phyloP scores from a whole-genome alignment of 2,113 vertebrate genomes.

The Grus americana region DNA sequence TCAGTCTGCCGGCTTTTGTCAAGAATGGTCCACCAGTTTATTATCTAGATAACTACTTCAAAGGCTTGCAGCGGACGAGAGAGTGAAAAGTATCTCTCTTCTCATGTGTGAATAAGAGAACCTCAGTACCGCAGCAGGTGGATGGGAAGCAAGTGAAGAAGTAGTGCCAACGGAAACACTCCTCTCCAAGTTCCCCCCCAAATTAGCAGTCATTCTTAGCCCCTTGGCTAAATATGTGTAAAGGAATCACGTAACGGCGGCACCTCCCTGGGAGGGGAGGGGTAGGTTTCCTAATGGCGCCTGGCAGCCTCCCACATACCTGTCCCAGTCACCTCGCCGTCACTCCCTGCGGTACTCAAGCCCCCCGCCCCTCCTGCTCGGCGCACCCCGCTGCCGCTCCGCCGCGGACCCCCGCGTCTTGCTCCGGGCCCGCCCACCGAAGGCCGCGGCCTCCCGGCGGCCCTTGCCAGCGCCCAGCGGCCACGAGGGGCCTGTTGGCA shows the following conservation, averaged over 20 bases:
- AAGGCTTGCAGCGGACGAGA: neutral
- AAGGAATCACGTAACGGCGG: neutral
- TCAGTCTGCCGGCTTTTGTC: neutral
- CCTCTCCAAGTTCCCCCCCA: neutral
- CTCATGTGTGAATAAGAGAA: neutral
- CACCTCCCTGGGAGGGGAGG: no score
- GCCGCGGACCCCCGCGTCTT: neutral
- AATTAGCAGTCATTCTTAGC: neutral
- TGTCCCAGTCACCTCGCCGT: no score
- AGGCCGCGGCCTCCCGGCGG: rapidly evolving
- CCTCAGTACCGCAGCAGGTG: rapidly evolving
- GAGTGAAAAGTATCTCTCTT: neutral
- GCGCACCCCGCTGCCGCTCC: rapidly evolving
- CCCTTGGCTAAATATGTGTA: neutral
- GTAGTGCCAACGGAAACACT: neutral
- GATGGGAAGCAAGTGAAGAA: neutral
- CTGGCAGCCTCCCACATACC: neutral
- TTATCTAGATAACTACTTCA: neutral
- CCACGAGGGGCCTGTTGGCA: neutral
- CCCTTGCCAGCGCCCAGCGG: rapidly evolving
- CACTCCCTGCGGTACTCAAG: neutral
- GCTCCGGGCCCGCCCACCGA: no score
- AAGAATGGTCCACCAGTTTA: neutral
- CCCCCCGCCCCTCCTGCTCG: rapidly evolving
- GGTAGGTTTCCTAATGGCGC: neutral